Percentiles rank a stretch among this genome's conserved stretches.
Conservation (phyloP, 2,797 vertebrate genomes). For the Dallia pectoralis region DNA sequence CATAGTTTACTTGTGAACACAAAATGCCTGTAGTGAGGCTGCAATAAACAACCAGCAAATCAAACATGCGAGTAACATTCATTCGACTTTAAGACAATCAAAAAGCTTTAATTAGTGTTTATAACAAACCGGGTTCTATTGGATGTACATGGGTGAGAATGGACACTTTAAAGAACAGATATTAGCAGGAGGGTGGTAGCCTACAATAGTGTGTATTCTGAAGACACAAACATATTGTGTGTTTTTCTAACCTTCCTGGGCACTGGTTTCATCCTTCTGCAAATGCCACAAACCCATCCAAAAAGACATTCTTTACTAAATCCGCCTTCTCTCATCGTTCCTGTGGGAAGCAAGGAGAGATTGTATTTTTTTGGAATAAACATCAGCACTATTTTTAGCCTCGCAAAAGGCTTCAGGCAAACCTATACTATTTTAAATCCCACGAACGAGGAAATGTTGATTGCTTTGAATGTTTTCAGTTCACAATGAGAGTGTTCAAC, state of each 20-base stretch:
- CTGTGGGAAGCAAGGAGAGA: conserved; percentile 78
- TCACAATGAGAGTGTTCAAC: neutral
- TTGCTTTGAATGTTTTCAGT: conserved; percentile 5
- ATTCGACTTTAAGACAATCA: neutral
- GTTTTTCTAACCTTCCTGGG: conserved; percentile 84
- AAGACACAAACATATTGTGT: conserved; percentile 12
- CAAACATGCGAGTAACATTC: neutral
- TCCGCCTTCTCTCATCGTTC: conserved; percentile 84
- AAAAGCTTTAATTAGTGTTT: neutral
- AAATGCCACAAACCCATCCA: conserved; percentile 84
- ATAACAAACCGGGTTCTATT: neutral
- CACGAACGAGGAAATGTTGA: neutral
- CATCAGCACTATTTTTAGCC: conserved; percentile 1
- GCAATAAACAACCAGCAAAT: neutral
- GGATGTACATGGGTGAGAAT: neutral
- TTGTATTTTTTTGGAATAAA: neutral
- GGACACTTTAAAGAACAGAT: neutral
- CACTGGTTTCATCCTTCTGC: conserved; percentile 82
- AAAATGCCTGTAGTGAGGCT: neutral
- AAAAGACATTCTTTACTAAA: conserved; percentile 84
- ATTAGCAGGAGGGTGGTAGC: neutral
- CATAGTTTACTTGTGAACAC: neutral
- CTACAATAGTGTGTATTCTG: conserved; percentile 8
- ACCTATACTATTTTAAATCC: conserved; percentile 1
- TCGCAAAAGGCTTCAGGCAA: neutral